phyloP scores from a whole-genome alignment of 2,888 invertebrate genomes.

The Trachelus iudaicus region DNA sequence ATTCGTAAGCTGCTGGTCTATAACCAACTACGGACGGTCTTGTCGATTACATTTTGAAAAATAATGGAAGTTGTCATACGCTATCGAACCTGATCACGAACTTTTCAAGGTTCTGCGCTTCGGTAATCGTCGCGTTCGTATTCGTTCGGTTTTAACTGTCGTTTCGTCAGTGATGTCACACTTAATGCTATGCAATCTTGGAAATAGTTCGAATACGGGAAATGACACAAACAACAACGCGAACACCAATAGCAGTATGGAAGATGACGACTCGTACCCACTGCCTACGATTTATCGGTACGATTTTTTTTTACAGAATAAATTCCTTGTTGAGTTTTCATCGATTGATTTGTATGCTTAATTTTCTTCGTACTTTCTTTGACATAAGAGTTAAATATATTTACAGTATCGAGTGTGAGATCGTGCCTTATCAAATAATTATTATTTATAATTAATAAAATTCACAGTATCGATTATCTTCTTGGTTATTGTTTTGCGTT shows the following conservation, averaged over 20 bases:
- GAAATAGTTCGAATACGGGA: constrained; percentile 61
- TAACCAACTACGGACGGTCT: not conserved
- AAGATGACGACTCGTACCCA: constrained; percentile 81
- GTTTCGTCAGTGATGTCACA: constrained; percentile 71
- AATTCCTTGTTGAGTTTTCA: not conserved
- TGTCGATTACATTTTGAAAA: not conserved
- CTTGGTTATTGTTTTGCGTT: not conserved
- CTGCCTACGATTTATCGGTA: constrained; percentile 92
- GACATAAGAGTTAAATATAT: not conserved
- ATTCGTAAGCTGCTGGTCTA: not conserved
- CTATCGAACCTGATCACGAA: not conserved
- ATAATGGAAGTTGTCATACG: not conserved
- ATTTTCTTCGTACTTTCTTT: not conserved
- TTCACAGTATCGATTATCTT: too few species aligned
- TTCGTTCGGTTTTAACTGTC: not conserved
- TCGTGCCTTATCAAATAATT: not conserved
- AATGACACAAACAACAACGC: constrained; percentile 72
- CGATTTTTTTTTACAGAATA: constrained; percentile 20
- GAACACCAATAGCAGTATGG: constrained; percentile 84
- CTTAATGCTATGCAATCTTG: constrained; percentile 77
- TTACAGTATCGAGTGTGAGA: not conserved
- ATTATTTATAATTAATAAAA: too few species aligned
- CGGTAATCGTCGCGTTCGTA: not conserved
- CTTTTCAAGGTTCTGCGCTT: not conserved
- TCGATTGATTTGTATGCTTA: not conserved